Evolutionary conservation across 2,888 invertebrate species (phyloP).

Genomic region (Cyclophora punctaria): DNA sequence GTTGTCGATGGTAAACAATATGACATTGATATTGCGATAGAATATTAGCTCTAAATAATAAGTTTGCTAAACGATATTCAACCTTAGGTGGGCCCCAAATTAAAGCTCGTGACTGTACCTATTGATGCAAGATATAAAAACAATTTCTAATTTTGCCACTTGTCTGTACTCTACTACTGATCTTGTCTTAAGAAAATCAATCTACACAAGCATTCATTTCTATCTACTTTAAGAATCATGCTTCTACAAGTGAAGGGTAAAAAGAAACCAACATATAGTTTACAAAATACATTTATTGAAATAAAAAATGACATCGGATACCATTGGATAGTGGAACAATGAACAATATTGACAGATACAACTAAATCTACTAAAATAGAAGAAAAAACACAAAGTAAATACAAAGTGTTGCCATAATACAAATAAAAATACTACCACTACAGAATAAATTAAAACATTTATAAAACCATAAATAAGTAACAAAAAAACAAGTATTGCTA

Average conservation of each 20-base stretch:
- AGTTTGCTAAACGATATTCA: too few species aligned
- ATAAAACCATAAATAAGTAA: slow-evolving; percentile 59
- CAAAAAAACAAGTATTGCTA: slow-evolving; percentile 61
- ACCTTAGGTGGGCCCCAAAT: too few species aligned
- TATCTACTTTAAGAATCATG: too few species aligned
- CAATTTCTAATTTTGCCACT: too few species aligned
- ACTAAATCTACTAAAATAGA: slow-evolving; percentile 55
- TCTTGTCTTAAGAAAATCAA: too few species aligned
- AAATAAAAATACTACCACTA: slow-evolving; percentile 50
- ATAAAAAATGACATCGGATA: slow-evolving; percentile 71
- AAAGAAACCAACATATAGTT: slow-evolving; percentile 43
- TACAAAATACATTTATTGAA: slow-evolving; percentile 71
- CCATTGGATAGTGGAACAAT: slow-evolving; percentile 56
- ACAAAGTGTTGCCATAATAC: slow-evolving; percentile 53
- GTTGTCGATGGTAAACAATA: too few species aligned
- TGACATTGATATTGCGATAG: too few species aligned
- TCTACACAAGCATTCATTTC: too few species aligned
- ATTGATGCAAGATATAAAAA: too few species aligned
- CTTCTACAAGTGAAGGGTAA: slow-evolving; percentile 5
- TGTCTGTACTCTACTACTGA: too few species aligned
- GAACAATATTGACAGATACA: slow-evolving; percentile 72
- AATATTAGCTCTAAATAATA: too few species aligned
- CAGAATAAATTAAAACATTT: slow-evolving; percentile 71
- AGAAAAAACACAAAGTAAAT: slow-evolving; percentile 49
- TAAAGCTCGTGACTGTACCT: too few species aligned